These are phyloP conservation scores for Poliocrania exsul DNA, from an alignment of 2,797 vertebrate genomes.

Conservation along the genomic window DNA sequence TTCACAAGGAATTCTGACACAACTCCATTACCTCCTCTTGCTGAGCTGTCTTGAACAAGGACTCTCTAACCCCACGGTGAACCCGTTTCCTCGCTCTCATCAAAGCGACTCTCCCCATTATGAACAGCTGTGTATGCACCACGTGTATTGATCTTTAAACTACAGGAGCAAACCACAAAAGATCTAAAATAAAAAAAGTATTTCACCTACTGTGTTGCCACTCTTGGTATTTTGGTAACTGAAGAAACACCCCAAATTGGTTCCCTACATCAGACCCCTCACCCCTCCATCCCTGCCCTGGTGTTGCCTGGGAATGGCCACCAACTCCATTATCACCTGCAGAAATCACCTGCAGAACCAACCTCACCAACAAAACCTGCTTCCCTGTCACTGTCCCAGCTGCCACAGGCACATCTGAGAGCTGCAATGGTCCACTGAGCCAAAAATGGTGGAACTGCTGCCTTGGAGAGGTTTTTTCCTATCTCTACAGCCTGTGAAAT, in stretches of 20 bases:
- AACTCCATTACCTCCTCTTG: neutral
- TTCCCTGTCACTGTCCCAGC: neutral
- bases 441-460: neutral
- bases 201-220: neutral
- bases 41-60: neutral
- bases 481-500: neutral
- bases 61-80: neutral
- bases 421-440: neutral
- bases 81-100: rapidly evolving
- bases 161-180: neutral
- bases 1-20: neutral
- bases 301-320: neutral
- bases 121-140: neutral
- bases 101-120: neutral
- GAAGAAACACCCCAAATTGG: neutral
- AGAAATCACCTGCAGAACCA: neutral
- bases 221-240: neutral
- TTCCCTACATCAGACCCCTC: neutral
- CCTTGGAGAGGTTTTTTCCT: neutral
- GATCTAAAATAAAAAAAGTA: neutral
- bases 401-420: rapidly evolving
- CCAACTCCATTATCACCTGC: rapidly evolving
- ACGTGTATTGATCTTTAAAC: neutral
- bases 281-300: rapidly evolving
- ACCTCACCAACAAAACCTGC: neutral